phyloP scores from a whole-genome alignment of 2,888 invertebrate species.

The Chromoteleia sp. region DNA sequence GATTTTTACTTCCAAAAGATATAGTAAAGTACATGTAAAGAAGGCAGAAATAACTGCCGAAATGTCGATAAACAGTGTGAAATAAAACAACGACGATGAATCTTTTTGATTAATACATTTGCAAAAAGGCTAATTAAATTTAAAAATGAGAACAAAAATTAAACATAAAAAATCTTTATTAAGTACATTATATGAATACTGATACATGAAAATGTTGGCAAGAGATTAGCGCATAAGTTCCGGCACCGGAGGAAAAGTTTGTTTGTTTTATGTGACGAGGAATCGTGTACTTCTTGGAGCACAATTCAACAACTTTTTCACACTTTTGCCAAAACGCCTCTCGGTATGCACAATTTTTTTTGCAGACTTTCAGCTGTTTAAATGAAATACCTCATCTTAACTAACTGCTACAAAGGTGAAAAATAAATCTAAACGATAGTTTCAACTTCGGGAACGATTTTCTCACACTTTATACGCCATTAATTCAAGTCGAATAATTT shows the following conservation, averaged over 20 bases:
- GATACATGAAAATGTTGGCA: conserved; percentile 19
- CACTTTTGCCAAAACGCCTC: conserved; percentile 31
- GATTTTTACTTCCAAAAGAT: too few relatives aligned
- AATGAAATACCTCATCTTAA: conserved; percentile 20
- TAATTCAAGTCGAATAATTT: too few relatives aligned
- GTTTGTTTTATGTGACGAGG: conserved; percentile 26
- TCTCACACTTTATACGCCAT: neutral
- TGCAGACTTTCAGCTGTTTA: conserved; percentile 11
- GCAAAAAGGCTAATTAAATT: too few relatives aligned
- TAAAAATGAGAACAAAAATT: too few relatives aligned
- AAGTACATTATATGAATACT: neutral
- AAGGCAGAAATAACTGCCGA: too few relatives aligned
- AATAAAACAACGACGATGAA: too few relatives aligned
- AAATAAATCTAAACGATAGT: conserved; percentile 2
- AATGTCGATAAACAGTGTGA: too few relatives aligned
- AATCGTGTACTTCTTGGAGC: conserved; percentile 24
- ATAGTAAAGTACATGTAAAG: too few relatives aligned
- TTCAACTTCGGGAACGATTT: neutral
- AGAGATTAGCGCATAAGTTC: neutral
- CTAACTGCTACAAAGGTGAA: neutral
- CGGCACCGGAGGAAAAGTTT: conserved; percentile 7
- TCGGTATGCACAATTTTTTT: conserved; percentile 16
- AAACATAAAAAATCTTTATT: too few relatives aligned
- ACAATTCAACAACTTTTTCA: conserved; percentile 44
- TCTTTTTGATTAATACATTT: too few relatives aligned